Evolutionary conservation across 2,113 vertebrate species (phyloP).

Genomic region (Poicephalus meyeri): DNA sequence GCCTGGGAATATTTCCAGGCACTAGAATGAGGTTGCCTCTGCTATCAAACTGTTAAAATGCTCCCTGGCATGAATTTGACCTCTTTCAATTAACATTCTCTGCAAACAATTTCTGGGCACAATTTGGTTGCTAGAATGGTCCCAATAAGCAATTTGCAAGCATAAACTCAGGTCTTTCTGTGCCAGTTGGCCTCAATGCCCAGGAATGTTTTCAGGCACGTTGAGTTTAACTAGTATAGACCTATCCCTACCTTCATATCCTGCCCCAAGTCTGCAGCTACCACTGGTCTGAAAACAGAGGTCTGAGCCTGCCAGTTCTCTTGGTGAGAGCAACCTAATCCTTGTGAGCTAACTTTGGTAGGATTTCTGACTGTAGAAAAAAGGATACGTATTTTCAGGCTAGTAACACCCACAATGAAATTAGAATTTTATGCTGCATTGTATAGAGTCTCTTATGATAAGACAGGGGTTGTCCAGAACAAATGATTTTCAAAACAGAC

Average conservation of each 20-base stretch:
- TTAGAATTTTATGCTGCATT: neutral
- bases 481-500: neutral
- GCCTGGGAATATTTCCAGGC: slow-evolving; percentile 29
- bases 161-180: neutral
- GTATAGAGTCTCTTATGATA: neutral
- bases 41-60: slow-evolving; percentile 13
- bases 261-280: neutral
- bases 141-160: neutral
- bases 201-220: slow-evolving; percentile 23
- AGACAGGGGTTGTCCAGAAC: neutral
- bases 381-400: neutral
- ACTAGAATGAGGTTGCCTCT: neutral
- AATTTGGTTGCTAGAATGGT: neutral
- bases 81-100: slow-evolving; percentile 6
- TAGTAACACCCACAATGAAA: neutral
- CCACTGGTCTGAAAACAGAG: neutral
- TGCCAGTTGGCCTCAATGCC: slow-evolving; percentile 14
- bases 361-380: neutral
- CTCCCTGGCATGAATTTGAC: slow-evolving; percentile 30
- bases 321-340: neutral
- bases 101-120: slow-evolving; percentile 24
- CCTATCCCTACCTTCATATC: neutral
- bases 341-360: neutral
- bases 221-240: slow-evolving; percentile 10
- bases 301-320: neutral